phyloP scores from a whole-genome alignment of 1,140 invertebrate genomes.

The Drosophila kepulauana region DNA sequence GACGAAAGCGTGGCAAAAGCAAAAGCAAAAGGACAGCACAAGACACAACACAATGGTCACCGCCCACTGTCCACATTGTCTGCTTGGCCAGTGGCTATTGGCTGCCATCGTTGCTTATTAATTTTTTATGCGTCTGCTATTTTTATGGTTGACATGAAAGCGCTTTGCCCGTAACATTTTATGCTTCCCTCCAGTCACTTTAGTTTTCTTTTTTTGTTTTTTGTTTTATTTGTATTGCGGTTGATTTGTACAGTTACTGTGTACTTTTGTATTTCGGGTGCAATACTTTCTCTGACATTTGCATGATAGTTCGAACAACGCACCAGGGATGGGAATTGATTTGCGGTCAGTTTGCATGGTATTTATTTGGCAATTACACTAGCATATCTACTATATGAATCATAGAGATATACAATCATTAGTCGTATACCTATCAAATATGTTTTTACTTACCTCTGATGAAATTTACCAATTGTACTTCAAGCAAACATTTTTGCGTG shows the following conservation, averaged over 20 bases:
- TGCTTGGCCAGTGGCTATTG: slow-evolving; percentile 30
- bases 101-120: slow-evolving; percentile 64
- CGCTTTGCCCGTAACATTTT: slow-evolving; percentile 59
- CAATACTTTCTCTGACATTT: slow-evolving; percentile 28
- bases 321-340: neutral
- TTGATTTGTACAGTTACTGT: slow-evolving; percentile 60
- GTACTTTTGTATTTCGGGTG: slow-evolving; percentile 44
- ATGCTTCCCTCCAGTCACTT: slow-evolving; percentile 30
- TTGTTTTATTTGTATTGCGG: slow-evolving; percentile 18
- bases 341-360: slow-evolving; percentile 22
- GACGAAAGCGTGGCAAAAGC: slow-evolving; percentile 11
- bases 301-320: neutral
- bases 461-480: neutral
- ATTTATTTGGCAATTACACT: slow-evolving; percentile 38
- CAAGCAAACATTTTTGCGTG: neutral
- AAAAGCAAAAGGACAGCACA: slow-evolving; percentile 54
- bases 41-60: slow-evolving; percentile 44
- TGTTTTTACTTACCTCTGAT: neutral
- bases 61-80: slow-evolving; percentile 10
- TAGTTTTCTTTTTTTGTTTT: slow-evolving; percentile 31
- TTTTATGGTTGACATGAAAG: slow-evolving; percentile 78
- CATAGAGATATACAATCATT: neutral
- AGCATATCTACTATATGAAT: neutral
- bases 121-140: slow-evolving; percentile 82
- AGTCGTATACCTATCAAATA: neutral